Conservation (phyloP, 2,797 vertebrate species). For the Danio jaintianensis region DNA sequence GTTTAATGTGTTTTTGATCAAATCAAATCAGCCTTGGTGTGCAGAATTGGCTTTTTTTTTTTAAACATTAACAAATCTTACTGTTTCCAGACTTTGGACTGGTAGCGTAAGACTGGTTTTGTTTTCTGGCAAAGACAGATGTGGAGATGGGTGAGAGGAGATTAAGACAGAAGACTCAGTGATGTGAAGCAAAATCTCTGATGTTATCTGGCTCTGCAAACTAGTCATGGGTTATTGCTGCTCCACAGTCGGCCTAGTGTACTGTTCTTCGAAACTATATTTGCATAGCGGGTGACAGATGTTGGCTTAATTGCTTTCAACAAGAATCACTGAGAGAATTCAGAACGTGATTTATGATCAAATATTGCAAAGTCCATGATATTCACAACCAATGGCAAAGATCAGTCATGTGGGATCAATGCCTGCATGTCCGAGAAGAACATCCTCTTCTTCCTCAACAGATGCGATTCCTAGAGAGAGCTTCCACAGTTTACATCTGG, state of each 20-base stretch:
- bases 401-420: conserved; percentile 21
- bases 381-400: conserved; percentile 7
- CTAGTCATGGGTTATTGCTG: neutral
- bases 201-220: neutral
- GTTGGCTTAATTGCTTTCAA: conserved; percentile 3
- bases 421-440: conserved; percentile 48
- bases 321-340: neutral
- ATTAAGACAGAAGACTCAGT: neutral
- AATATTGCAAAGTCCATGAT: conserved; percentile 5
- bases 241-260: neutral
- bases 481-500: conserved; percentile 42
- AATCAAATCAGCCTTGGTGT: too few relatives aligned
- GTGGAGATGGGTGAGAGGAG: neutral
- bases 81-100: too few relatives aligned
- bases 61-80: too few relatives aligned
- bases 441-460: conserved; percentile 45
- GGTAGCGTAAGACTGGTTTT: too few relatives aligned
- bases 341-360: neutral
- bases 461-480: conserved; percentile 46
- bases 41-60: too few relatives aligned
- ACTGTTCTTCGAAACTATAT: neutral
- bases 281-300: neutral
- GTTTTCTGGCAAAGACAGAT: conserved; percentile 26
- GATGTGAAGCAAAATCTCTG: neutral
- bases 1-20: too few relatives aligned